Percentiles rank a stretch among this genome's conserved stretches.
These are phyloP conservation scores for Tachysurus fulvidraco DNA, from an alignment of 2,113 vertebrate species.

Conservation along the genomic window DNA sequence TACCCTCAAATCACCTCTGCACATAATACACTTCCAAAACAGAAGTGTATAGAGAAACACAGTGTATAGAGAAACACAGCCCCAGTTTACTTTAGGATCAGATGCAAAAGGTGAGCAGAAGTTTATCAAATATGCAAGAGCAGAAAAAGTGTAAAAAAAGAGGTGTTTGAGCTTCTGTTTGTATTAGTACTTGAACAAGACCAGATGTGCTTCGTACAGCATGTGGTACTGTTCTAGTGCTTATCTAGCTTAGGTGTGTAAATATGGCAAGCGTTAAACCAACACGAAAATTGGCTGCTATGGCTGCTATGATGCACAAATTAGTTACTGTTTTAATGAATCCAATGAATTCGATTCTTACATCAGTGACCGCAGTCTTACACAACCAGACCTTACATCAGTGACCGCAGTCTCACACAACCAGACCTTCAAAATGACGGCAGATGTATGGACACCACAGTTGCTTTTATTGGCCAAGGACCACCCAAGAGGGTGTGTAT, in stretches of 20 bases:
- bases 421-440: too few relatives aligned
- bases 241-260: conserved; percentile 4
- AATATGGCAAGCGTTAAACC: background rate
- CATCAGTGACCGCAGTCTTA: background rate
- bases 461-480: too few relatives aligned
- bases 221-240: background rate
- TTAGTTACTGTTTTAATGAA: background rate
- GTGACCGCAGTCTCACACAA: too few relatives aligned
- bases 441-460: too few relatives aligned
- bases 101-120: background rate
- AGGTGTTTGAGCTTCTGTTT: background rate
- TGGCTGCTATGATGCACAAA: background rate
- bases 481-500: too few relatives aligned
- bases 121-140: conserved; percentile 13
- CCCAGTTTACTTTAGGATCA: conserved; percentile 15
- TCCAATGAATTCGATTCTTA: background rate
- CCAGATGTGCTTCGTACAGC: background rate
- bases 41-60: too few relatives aligned
- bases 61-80: background rate
- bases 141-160: background rate
- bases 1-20: background rate
- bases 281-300: background rate
- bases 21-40: background rate
- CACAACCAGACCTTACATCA: too few relatives aligned
- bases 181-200: background rate